Evolutionary conservation across 2,888 invertebrate species (phyloP).

Genomic region (Cyclophora punctaria): DNA sequence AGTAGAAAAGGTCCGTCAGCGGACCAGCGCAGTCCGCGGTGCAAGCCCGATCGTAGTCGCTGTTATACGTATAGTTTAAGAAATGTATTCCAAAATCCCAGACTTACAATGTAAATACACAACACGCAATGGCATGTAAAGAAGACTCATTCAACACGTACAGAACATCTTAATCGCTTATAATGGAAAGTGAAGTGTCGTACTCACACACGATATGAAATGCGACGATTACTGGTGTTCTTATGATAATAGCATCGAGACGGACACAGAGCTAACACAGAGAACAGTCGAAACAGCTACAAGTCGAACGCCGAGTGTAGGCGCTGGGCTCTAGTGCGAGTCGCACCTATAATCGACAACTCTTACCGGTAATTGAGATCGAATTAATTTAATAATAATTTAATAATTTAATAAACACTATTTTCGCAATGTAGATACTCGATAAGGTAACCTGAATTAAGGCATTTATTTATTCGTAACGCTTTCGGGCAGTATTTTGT

Average conservation of each 20-base stretch:
- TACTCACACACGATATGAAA: background rate
- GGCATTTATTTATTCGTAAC: conserved; percentile 47
- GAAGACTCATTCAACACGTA: conserved; percentile 68
- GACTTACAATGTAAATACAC: conserved; percentile 56
- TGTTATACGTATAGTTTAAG: conserved; percentile 59
- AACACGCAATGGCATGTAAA: conserved; percentile 65
- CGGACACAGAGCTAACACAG: conserved; percentile 26
- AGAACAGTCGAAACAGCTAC: too few species aligned
- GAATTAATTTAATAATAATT: conserved; percentile 65
- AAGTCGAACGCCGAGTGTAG: too few species aligned
- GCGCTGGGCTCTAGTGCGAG: too few species aligned
- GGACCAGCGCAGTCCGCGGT: conserved; percentile 67
- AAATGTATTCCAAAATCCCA: conserved; percentile 67
- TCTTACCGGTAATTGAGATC: conserved; percentile 71
- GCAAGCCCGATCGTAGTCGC: conserved; percentile 58
- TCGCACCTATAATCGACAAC: conserved; percentile 21
- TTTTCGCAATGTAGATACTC: conserved; percentile 61
- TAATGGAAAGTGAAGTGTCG: background rate
- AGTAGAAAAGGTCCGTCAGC: conserved; percentile 45
- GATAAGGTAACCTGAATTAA: conserved; percentile 70
- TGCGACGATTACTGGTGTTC: conserved; percentile 1
- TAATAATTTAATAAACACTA: too few species aligned
- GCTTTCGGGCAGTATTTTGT: conserved; percentile 38
- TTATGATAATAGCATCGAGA: conserved; percentile 26
- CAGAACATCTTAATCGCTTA: conserved; percentile 30